Base-by-base conservation (phyloP, 2,888 invertebrate species). In the Dasypogon diadema region DNA sequence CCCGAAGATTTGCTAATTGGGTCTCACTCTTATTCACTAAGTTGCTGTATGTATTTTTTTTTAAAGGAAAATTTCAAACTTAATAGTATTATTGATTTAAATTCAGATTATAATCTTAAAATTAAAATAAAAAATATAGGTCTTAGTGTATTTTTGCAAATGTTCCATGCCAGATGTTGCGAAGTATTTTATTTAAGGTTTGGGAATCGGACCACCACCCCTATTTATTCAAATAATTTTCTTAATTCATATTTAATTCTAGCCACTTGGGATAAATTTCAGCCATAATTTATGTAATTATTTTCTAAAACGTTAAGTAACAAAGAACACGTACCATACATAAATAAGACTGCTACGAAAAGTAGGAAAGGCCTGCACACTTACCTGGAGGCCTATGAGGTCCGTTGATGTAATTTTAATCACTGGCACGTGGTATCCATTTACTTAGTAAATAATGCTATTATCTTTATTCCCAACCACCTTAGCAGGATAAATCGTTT, bases 351-450 rank as follows among this genome's bases (percentile, higher is more conserved):
- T 3, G 42, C n/a, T 12, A 12, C 2, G 2, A 42, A 12, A 12
- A 42, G 42, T 30, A 30, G 5, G 34, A n/a, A n/a, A n/a, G n/a
- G 10, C 42, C 37, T 12, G n/a, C 21, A 12, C 37, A 42, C 46
- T 21, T 6, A 48, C 48, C 6, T 1, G 2, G 14, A n/a, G n/a
- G 54, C 16, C 4, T 26, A 10, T 51, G 16, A 42, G 46, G 65
- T 65, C 24, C 46, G 12, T 34, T 70, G 34, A 70, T 70, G 70
- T 54, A 30, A 70, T 54, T 70, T 70, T 70, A 54, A 70, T 70
- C 70, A 30, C 51, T 30, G 12, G 54, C 70, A 70, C 70, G 70
- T 70, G 70, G 54, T 34, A 18, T 26, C 51, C 70, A 34, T 30
- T 54, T 54, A 70, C 70, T 34, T 70, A 16, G 22, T 54, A 70